Evolutionary conservation across 2,113 vertebrate genomes (phyloP).

Genomic region (Colius striatus): DNA sequence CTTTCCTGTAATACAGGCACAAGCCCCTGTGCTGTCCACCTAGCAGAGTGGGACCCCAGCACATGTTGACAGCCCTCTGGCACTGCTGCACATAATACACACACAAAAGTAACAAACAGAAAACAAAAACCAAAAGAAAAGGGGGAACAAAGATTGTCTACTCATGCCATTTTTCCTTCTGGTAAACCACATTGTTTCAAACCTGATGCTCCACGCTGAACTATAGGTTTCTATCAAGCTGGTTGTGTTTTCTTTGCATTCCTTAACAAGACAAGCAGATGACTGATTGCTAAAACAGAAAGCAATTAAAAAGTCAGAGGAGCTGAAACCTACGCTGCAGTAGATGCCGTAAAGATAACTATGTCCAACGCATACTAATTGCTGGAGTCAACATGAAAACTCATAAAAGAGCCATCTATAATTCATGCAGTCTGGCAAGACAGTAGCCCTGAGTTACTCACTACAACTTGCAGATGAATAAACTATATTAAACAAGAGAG

Average conservation of each 20-base stretch:
- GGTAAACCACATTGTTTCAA: not conserved
- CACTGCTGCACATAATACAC: not conserved
- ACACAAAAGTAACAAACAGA: not conserved
- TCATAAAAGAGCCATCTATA: constrained; percentile 64
- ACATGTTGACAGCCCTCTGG: not conserved
- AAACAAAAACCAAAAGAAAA: not conserved
- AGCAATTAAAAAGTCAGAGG: constrained; percentile 43
- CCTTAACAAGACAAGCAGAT: not conserved
- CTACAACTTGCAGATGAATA: constrained; percentile 26
- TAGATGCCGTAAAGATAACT: constrained; percentile 46
- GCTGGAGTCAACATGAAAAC: constrained; percentile 24
- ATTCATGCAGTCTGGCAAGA: constrained; percentile 60
- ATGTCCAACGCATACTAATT: constrained; percentile 37
- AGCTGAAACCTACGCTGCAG: constrained; percentile 16
- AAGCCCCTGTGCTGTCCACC: not conserved
- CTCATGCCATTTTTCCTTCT: not conserved
- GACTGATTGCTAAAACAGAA: constrained; percentile 52
- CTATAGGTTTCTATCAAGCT: not conserved
- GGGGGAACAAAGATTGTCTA: not conserved
- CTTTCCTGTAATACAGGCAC: not conserved
- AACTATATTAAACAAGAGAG: not conserved
- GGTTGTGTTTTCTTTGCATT: not conserved
- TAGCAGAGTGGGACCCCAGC: not conserved
- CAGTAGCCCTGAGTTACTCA: not conserved
- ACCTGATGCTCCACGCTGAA: not conserved